phyloP scores from a whole-genome alignment of 2,888 invertebrate genomes.

The Drosophila nr. fundita region DNA sequence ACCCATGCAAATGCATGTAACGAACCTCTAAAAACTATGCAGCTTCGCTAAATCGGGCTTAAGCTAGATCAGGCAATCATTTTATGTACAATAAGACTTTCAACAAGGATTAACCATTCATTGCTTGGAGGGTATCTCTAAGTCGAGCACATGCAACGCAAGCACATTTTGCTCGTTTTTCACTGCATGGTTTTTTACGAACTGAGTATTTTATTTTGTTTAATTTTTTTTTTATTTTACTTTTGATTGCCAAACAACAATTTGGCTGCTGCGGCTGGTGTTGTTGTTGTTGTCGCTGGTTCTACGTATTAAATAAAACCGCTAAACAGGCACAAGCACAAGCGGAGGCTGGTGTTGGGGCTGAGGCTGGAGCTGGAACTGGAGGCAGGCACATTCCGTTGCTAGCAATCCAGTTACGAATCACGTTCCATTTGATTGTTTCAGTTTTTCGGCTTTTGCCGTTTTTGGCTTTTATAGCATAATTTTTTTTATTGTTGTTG shows the following conservation, averaged over 20 bases:
- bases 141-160: neutral
- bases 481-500: constrained; percentile 48
- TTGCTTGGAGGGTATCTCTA: constrained; percentile 9
- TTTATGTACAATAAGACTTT: neutral
- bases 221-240: constrained; percentile 43
- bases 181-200: constrained; percentile 20
- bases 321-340: constrained; percentile 54
- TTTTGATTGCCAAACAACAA: constrained; percentile 78
- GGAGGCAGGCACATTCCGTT: constrained; percentile 42
- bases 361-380: constrained; percentile 14
- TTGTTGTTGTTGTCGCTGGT: constrained; percentile 46
- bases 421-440: constrained; percentile 70
- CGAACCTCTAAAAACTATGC: neutral
- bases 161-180: constrained; percentile 29
- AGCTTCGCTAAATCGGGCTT: neutral
- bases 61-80: neutral
- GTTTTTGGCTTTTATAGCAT: constrained; percentile 44
- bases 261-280: constrained; percentile 52
- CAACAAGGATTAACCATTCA: neutral
- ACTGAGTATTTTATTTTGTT: constrained; percentile 33
- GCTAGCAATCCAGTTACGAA: constrained; percentile 57
- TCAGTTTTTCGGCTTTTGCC: constrained; percentile 33
- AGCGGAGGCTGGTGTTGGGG: constrained; percentile 12
- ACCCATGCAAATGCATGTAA: neutral
- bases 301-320: constrained; percentile 64